Percentiles rank a stretch among this genome's conserved stretches.
Evolutionary conservation across 2,888 invertebrate species (phyloP).

Genomic region (Platypus cylindrus): DNA sequence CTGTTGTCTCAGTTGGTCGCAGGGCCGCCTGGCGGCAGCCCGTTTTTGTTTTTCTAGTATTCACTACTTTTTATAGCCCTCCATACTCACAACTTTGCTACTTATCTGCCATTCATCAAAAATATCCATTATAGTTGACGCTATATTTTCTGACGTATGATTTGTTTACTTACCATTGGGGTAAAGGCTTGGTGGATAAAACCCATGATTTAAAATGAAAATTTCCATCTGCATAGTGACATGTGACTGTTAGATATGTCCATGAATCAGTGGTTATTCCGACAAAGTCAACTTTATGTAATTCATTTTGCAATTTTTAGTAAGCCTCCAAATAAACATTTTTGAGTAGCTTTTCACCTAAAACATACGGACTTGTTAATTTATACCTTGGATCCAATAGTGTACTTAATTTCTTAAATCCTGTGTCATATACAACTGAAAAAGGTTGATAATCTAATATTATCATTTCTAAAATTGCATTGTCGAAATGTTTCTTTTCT

Average conservation of each 20-base stretch:
- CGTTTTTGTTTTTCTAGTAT: no score
- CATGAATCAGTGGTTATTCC: conserved; percentile 10
- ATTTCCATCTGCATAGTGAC: conserved; percentile 5
- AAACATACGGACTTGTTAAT: conserved; percentile 6
- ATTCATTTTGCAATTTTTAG: conserved; percentile 8
- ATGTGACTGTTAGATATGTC: conserved; percentile 11
- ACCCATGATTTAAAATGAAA: conserved; percentile 8
- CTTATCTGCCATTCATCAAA: conserved; percentile 7
- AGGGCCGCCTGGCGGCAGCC: no score
- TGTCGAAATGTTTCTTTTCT: conserved; percentile 9
- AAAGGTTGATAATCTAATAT: conserved; percentile 14
- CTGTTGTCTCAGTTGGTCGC: no score
- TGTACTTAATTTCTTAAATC: conserved; percentile 12
- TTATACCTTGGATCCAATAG: conserved; percentile 13
- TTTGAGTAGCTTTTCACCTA: conserved; percentile 9
- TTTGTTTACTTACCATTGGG: conserved; percentile 10
- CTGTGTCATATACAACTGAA: conserved; percentile 11
- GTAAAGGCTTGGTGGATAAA: conserved; percentile 12
- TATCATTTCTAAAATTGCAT: conserved; percentile 9
- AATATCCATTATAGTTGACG: conserved; percentile 1
- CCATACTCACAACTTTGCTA: conserved; percentile 19
- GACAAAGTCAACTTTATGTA: conserved; percentile 7
- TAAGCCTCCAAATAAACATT: conserved; percentile 2
- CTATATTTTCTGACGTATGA: conserved; percentile 12
- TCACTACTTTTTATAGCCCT: no score